Base-by-base conservation (phyloP, 2,113 vertebrate species). In the Leucoraja erinaceus region DNA sequence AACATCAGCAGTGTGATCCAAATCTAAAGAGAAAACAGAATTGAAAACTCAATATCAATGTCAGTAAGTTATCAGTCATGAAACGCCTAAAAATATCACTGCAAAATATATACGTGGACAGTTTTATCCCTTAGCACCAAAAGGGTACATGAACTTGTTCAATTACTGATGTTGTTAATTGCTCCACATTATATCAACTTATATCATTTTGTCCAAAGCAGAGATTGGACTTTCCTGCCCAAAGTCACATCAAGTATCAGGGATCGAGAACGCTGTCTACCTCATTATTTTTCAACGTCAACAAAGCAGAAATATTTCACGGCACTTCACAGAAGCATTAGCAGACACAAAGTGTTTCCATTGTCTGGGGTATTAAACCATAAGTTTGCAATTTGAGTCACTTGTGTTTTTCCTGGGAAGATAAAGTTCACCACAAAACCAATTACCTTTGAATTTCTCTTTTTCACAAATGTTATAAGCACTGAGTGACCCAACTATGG, bases 1-100 rank as follows among this genome's bases (percentile, higher is more conserved):
- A 93, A 99, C 98, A 94, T 99, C 99, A 61, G 99, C 99, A 8
- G 99, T 99, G 94, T 99, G 99, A 94, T 99, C 98, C 96, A 99
- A 93, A 95, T 99, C 99, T 99, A 95, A 94, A 95, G 95, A 76
- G 90, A 95, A 93, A 28, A 38, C 54, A 84, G 5, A 83, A 11
- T 11, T 59, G 59, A 28, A 56, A 83, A 56, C 14, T 33, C 38
- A 14, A 47, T 18, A 90, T 59, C 12, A 59, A 38, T 70, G 31
- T 54, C 91, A 74, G 2, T n/a, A 28, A 76, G 38, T n/a, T 59
- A 8, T 56, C 75, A 47, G 31, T 59, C 54, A 93, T 78, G 18
- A 33, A 83, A 59, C 47, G 38, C 38, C 1, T 47, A 47, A 47
- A 47, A 47, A 66, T 59, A 28, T 84, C 28, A 61, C 28, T 38